Percentiles rank a stretch among this genome's conserved stretches.
Evolutionary conservation across 1,140 invertebrate genomes (phyloP).

Genomic region (Cotesia chilonis): DNA sequence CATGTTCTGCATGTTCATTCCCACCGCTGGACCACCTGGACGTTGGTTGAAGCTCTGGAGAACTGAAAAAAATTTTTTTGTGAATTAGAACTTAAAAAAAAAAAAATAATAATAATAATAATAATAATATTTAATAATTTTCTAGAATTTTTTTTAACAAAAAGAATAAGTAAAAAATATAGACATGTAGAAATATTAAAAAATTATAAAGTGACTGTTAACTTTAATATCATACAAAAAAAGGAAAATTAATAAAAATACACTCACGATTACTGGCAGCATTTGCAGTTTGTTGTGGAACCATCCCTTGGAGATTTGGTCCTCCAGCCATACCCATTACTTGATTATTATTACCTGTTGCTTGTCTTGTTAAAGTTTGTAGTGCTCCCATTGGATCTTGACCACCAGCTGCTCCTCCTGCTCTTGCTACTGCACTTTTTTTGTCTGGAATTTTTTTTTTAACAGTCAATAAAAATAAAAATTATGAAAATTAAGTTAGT

Average conservation of each 20-base stretch:
- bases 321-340: conserved; percentile 69
- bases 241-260: conserved; percentile 4
- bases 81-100: neutral
- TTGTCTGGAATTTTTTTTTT: conserved; percentile 61
- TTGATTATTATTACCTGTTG: conserved; percentile 70
- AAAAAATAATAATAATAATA: no score
- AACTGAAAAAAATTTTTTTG: conserved; percentile 53
- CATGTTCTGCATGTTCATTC: conserved; percentile 70
- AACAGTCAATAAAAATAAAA: conserved; percentile 11
- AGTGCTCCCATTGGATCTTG: conserved; percentile 87
- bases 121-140: no score
- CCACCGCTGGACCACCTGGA: conserved; percentile 60
- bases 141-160: no score
- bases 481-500: no score
- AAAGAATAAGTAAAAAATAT: no score
- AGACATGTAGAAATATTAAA: no score
- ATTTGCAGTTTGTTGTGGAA: conserved; percentile 64
- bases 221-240: neutral
- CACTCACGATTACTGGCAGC: conserved; percentile 66
- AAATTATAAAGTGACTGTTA: neutral
- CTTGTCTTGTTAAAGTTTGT: conserved; percentile 84
- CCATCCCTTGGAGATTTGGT: conserved; percentile 68
- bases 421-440: conserved; percentile 60
- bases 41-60: conserved; percentile 71
- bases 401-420: conserved; percentile 49